Evolutionary conservation across 2,113 vertebrate genomes (phyloP).

Genomic region (Poeciliopsis occidentalis): DNA sequence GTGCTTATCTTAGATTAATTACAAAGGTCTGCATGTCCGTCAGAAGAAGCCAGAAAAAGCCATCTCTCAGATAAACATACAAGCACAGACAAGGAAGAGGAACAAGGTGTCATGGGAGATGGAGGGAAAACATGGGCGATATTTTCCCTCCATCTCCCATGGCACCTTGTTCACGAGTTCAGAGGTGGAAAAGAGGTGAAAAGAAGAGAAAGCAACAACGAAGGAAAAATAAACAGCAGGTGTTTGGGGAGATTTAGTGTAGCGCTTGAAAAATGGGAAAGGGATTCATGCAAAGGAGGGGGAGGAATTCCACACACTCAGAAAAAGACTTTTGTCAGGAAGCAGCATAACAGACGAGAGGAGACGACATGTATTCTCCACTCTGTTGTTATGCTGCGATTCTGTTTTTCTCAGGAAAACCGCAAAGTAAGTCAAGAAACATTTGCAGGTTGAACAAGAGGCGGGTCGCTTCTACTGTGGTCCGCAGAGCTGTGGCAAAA

Average conservation of each 20-base stretch:
- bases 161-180: slow-evolving; percentile 67
- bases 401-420: slow-evolving; percentile 53
- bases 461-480: slow-evolving; percentile 25
- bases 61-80: slow-evolving; percentile 69
- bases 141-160: slow-evolving; percentile 67
- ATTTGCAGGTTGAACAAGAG: slow-evolving; percentile 56
- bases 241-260: slow-evolving; percentile 78
- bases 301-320: slow-evolving; percentile 66
- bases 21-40: slow-evolving; percentile 46
- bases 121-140: slow-evolving; percentile 42
- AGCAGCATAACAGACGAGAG: slow-evolving; percentile 40
- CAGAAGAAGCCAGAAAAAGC: slow-evolving; percentile 30
- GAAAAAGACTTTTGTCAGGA: slow-evolving; percentile 66
- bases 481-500: slow-evolving; percentile 10
- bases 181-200: slow-evolving; percentile 54
- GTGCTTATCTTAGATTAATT: slow-evolving; percentile 71
- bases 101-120: slow-evolving; percentile 72
- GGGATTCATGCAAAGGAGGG: slow-evolving; percentile 46
- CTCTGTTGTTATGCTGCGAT: slow-evolving; percentile 66
- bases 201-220: slow-evolving; percentile 54
- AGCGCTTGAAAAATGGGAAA: slow-evolving; percentile 68
- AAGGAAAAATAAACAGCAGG: slow-evolving; percentile 75
- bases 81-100: slow-evolving; percentile 62
- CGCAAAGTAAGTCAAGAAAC: slow-evolving; percentile 67
- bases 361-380: slow-evolving; percentile 58